Evolutionary conservation across 2,113 vertebrate genomes (phyloP).

Genomic region (Corapipo altera): DNA sequence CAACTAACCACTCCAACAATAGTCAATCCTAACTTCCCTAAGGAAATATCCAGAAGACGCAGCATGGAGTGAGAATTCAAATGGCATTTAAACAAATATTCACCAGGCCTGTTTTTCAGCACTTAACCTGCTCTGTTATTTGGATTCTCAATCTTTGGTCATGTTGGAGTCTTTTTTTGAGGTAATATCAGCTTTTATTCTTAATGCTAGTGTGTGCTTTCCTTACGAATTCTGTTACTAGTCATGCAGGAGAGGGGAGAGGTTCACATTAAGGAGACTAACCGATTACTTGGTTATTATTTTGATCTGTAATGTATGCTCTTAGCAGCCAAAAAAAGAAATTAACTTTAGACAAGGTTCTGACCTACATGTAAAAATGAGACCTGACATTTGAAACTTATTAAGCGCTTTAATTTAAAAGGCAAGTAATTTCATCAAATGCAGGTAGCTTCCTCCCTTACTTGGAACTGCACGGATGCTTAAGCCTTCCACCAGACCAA

Average conservation of each 20-base stretch:
- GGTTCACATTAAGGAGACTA: background rate
- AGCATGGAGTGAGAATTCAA: background rate
- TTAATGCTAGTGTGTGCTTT: background rate
- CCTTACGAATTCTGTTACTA: background rate
- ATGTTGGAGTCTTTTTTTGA: background rate
- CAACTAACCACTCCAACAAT: background rate
- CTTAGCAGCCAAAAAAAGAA: background rate
- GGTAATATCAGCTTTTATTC: background rate
- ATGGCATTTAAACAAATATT: background rate
- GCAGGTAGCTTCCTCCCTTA: background rate
- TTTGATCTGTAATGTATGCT: slow-evolving; percentile 8
- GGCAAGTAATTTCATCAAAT: background rate
- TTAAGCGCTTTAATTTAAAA: slow-evolving; percentile 36
- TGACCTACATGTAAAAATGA: slow-evolving; percentile 14
- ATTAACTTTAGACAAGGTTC: slow-evolving; percentile 13
- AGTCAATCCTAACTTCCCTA: background rate
- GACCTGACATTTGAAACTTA: slow-evolving; percentile 47
- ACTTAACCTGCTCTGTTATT: background rate
- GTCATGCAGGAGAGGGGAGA: background rate
- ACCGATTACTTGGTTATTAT: slow-evolving; percentile 20
- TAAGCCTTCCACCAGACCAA: background rate
- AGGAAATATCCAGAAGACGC: background rate
- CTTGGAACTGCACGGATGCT: background rate
- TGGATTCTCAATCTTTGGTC: background rate
- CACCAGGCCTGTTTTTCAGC: background rate